Evolutionary conservation across 2,113 vertebrate genomes (phyloP).

Genomic region (Phyllostomus hastatus): DNA sequence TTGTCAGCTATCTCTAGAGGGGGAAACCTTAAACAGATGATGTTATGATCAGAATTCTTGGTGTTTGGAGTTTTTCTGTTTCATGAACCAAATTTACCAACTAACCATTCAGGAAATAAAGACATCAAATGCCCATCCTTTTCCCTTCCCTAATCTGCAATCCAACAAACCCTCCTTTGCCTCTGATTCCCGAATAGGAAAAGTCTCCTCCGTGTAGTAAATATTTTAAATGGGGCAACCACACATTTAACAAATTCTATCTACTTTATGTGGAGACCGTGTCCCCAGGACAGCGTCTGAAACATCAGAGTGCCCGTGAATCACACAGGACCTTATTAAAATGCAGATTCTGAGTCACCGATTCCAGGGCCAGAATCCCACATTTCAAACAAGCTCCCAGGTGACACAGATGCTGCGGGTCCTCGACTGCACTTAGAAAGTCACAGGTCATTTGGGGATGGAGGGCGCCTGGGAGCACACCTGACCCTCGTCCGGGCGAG

Average conservation of each 20-base stretch:
- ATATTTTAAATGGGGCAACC: not conserved
- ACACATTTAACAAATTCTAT: not conserved
- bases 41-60: slow-evolving; percentile 4
- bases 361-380: not conserved
- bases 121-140: not conserved
- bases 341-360: not conserved
- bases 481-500: fast-evolving
- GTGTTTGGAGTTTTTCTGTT: not conserved
- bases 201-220: not conserved
- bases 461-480: fast-evolving
- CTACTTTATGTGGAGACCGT: not conserved
- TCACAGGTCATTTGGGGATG: not conserved
- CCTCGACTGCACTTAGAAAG: not conserved
- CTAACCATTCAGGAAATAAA: not conserved
- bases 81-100: not conserved
- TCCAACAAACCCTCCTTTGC: not conserved
- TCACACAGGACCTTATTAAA: not conserved
- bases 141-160: not conserved
- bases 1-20: not conserved
- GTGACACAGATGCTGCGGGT: not conserved
- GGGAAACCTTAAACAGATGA: not conserved
- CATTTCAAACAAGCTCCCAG: not conserved
- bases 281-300: not conserved
- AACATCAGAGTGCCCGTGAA: fast-evolving
- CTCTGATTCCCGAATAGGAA: not conserved